A percentile compares a stretch with the other conserved stretches of the same genome.
Evolutionary conservation across 30 jellyfish, hydroid and myxozoan genomes (phyloP).

Genomic region (Catostylus mosaicus): DNA sequence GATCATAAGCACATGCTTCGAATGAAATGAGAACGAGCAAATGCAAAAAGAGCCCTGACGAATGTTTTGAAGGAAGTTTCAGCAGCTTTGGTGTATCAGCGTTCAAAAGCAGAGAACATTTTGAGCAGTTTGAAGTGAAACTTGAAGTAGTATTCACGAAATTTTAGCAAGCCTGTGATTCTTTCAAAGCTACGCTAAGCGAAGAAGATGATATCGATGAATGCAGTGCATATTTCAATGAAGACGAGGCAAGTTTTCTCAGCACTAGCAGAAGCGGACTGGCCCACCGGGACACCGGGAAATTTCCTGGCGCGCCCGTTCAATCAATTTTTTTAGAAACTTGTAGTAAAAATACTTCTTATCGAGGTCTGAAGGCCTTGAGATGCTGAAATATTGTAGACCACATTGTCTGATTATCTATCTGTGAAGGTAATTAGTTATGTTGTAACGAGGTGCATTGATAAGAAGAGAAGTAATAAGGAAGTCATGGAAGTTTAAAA

Average conservation of each 20-base stretch:
- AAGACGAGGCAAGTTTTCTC: constrained; percentile 20
- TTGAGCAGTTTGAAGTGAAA: constrained; percentile 30
- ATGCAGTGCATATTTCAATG: constrained; percentile 36
- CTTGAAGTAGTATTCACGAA: constrained; percentile 21
- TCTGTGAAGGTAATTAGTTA: too few relatives aligned
- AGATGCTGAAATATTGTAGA: too few relatives aligned
- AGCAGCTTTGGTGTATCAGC: constrained; percentile 48
- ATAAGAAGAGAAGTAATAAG: too few relatives aligned
- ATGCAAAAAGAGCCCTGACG: constrained; percentile 54
- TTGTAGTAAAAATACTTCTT: too few relatives aligned
- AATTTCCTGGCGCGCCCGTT: too few relatives aligned
- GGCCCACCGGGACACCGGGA: too few relatives aligned
- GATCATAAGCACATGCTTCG: constrained; percentile 44
- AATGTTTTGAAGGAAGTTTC: constrained; percentile 45
- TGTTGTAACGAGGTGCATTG: too few relatives aligned
- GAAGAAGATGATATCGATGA: constrained; percentile 34
- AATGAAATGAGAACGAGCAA: constrained; percentile 43
- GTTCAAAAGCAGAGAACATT: constrained; percentile 48
- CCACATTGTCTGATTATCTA: too few relatives aligned
- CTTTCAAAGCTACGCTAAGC: constrained; percentile 7
- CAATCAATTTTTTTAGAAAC: too few relatives aligned
- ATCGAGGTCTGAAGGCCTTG: too few relatives aligned
- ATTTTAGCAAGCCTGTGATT: constrained; percentile 25
- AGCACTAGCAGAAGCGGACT: neutral
- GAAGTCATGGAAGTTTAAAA: too few relatives aligned